Conservation (phyloP, 2,113 vertebrate species). For the Motacilla alba region DNA sequence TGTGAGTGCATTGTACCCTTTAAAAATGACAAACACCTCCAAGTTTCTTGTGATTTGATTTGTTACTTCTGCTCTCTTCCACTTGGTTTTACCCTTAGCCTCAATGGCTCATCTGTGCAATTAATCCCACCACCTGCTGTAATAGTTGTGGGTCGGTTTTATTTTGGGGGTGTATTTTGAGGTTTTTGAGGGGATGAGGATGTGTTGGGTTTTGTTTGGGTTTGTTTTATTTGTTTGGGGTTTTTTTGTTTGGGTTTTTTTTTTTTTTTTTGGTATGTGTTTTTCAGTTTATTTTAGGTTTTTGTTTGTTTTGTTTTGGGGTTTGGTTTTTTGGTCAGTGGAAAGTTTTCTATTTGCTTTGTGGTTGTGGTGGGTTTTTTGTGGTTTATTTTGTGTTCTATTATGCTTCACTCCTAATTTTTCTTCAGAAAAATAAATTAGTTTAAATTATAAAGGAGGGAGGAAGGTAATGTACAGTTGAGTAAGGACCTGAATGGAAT, state of each 20-base stretch:
- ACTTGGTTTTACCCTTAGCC: neutral
- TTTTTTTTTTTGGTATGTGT: neutral
- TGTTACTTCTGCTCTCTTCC: neutral
- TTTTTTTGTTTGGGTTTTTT: too few relatives aligned
- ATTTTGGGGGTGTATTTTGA: neutral
- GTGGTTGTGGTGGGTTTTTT: neutral
- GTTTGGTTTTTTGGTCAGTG: neutral
- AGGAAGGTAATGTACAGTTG: neutral
- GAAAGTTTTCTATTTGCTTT: neutral
- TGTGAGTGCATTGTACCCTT: neutral
- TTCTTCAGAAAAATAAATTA: neutral
- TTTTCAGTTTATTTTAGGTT: neutral
- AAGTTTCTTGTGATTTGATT: neutral
- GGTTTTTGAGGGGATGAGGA: rapidly evolving
- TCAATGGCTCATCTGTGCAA: neutral
- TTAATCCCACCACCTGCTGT: neutral
- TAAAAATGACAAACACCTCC: neutral
- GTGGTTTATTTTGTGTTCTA: neutral
- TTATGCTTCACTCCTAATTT: neutral
- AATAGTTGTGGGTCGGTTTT: rapidly evolving
- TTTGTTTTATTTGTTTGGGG: too few relatives aligned
- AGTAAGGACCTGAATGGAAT: neutral
- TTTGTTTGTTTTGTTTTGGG: neutral
- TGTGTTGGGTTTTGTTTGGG: neutral
- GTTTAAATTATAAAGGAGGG: neutral